phyloP scores from a whole-genome alignment of 2,797 vertebrate species.

The Propithecus deckenii region DNA sequence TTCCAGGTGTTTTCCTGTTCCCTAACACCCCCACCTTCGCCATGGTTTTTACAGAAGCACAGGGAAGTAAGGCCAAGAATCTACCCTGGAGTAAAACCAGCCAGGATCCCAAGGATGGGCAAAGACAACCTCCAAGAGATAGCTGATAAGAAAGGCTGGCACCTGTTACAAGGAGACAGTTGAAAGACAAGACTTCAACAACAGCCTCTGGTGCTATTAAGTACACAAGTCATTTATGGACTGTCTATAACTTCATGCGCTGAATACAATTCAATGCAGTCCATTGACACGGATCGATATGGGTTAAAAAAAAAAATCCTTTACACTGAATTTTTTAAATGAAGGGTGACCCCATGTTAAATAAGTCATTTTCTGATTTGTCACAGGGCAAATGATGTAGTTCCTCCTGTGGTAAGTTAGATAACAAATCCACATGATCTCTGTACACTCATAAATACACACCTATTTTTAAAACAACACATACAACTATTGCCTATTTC shows the following conservation, averaged over 20 bases:
- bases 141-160: neutral
- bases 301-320: neutral
- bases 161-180: neutral
- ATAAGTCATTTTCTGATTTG: constrained; percentile 1
- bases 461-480: neutral
- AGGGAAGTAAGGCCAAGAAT: neutral
- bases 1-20: neutral
- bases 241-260: neutral
- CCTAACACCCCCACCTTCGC: neutral
- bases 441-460: neutral
- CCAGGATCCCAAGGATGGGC: neutral
- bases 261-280: neutral
- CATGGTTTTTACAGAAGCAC: neutral
- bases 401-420: neutral
- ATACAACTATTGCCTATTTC: neutral
- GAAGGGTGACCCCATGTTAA: neutral
- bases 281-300: neutral
- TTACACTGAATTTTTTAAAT: neutral
- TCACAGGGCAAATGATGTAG: neutral
- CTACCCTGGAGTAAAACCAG: neutral
- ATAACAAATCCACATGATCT: neutral
- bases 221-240: neutral
- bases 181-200: neutral
- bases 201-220: neutral
- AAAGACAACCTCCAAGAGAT: neutral